Percentiles rank a stretch among this genome's conserved stretches.
Evolutionary conservation across 2,797 vertebrate species (phyloP).

Genomic region (Spizella passerina): DNA sequence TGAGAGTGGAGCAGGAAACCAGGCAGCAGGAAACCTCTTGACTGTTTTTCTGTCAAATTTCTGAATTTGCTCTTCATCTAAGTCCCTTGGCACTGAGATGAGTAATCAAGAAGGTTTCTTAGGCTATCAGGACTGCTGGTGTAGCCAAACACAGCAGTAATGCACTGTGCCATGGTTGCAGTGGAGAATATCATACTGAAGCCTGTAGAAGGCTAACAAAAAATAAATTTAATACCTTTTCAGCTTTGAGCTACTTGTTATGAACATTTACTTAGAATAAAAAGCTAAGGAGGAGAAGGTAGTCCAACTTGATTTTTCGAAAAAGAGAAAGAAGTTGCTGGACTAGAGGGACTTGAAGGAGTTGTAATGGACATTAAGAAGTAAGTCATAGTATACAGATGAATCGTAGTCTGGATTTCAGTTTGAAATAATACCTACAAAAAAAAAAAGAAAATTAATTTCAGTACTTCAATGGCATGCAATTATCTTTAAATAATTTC

Average conservation of each 20-base stretch:
- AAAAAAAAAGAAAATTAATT: not conserved
- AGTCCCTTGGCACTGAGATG: not conserved
- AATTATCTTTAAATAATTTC: not conserved
- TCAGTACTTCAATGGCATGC: not conserved
- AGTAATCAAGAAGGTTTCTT: not conserved
- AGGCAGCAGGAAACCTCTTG: not conserved
- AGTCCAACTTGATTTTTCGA: not conserved
- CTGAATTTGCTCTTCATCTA: rapidly evolving
- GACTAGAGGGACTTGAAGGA: not conserved
- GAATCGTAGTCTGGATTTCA: not conserved
- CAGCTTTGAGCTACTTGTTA: not conserved
- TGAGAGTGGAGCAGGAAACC: not conserved
- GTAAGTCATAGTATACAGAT: not conserved
- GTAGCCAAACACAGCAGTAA: not conserved
- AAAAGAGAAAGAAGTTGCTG: not conserved
- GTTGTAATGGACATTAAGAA: not conserved
- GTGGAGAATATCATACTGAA: not conserved
- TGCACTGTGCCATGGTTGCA: not conserved
- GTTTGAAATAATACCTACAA: not conserved
- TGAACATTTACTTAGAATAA: not conserved
- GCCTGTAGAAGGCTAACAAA: not conserved
- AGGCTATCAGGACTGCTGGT: not conserved
- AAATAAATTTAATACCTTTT: not conserved
- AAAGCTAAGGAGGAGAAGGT: not conserved
- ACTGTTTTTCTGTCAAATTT: not conserved